Base-by-base conservation (phyloP, 2,888 invertebrate species). In the Acleris laterana region DNA sequence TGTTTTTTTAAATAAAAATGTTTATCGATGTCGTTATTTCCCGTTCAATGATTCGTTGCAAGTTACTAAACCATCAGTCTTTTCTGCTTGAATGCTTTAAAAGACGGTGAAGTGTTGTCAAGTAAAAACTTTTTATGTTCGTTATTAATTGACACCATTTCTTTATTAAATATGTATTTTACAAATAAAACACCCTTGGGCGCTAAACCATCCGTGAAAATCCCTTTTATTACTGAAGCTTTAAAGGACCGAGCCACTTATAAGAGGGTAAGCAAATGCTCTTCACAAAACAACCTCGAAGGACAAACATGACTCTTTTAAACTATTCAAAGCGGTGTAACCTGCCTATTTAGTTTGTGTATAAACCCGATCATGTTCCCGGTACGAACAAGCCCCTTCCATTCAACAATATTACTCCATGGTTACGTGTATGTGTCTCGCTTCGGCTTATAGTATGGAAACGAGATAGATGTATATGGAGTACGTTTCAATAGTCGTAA, bases 271-370 rank as follows among this genome's bases (percentile, higher is more conserved):
- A 56, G 44, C n/a, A 50, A 22, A 61, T 22, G 48, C 49, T 53
- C 60, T 44, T 50, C 44, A 17, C 49, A 50, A 55, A 64, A 49
- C 25, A 49, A 50, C 51, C 61, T 56, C 56, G 32, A 61, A 44
- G 65, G 56, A 56, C 46, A 44, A 58, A 66, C 46, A 56, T 66
- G 56, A 61, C 61, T 66, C 51, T 66, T 65, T 61, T 57, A 61
- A 66, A 61, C 61, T 66, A 61, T 66, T 66, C 56, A 61, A 61
- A 51, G 46, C 46, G 32, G 56, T 57, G 44, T 66, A 57, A 61
- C 61, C 65, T 61, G 61, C 50, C 61, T 56, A 66, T 66, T 66
- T 66, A 65, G 61, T 57, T 61, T 66, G 61, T 66, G 61, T 66
- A 66, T 66, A 56, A 61, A 66, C 46, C 61, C 61, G 51, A 66